Base-by-base conservation (phyloP, 2,113 vertebrate species). In the Lonchura striata region DNA sequence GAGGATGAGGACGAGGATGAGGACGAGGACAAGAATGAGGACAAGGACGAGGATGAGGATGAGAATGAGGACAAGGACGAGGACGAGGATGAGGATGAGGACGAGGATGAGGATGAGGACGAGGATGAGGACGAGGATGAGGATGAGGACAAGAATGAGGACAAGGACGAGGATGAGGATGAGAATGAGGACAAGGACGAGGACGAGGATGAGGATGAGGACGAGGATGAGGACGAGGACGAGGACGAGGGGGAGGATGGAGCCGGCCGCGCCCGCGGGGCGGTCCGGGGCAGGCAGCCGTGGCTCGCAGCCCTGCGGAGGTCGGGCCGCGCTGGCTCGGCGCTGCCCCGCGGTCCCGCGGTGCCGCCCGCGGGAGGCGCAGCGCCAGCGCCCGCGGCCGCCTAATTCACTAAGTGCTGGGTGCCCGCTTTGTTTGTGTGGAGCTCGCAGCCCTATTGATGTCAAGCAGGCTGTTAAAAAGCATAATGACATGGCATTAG, bases 401-500 rank as follows among this genome's bases (percentile, higher is more conserved):
- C 82, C 83, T 97, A 92, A 95, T 97, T 98, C 97, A 97, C 74
- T 98, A 98, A 97, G 93, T 98, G 96, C 97, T 96, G 91, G 93
- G 97, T 98, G 97, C 97, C 97, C 96, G 97, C 97, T 98, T 98
- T 98, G 98, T 98, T 98, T 97, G 97, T 94, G 92, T 97, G 89
- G 92, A 96, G 97, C 97, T 97, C 94, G 94, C 89, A 96, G 98
- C 96, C 98, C 98, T 98, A 98, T 98, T 98, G 98, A 98, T 98
- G 98, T 97, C 97, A 97, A 96, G 95, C 97, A 97, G 97, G 97
- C 96, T 98, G 98, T 98, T 98, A 98, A 97, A 97, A 96, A 95
- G 97, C 97, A 98, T 98, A 98, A 99, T 99, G 98, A 98, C 98
- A 98, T 98, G 97, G 98, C 97, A 98, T 98, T 98, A 97, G 98